These are phyloP conservation scores for Myotis brandtii DNA, from an alignment of 2,113 vertebrate genomes.

Conservation along the genomic window DNA sequence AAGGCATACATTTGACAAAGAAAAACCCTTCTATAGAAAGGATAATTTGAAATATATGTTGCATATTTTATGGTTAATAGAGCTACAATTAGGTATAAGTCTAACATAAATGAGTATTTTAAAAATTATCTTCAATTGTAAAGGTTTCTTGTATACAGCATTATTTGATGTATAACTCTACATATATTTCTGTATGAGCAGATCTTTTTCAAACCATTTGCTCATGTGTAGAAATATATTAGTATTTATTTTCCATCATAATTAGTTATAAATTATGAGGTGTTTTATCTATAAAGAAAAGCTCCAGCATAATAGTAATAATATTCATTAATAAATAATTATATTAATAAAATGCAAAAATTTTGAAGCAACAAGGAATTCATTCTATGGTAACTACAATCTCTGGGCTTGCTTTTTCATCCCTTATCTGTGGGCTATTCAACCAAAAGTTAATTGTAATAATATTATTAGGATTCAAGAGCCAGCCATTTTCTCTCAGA, in stretches of 20 bases:
- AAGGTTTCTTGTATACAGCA: neutral
- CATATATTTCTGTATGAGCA: neutral
- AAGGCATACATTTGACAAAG: neutral
- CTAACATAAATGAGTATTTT: constrained; percentile 1
- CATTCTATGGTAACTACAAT: neutral
- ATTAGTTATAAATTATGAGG: neutral
- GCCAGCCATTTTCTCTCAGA: neutral
- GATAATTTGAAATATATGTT: neutral
- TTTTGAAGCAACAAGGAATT: neutral
- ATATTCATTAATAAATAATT: neutral
- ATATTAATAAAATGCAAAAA: neutral
- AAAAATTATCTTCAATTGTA: constrained; percentile 1
- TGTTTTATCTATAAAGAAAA: constrained; percentile 30
- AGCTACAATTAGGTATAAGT: neutral
- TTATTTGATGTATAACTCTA: neutral
- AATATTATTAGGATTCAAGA: neutral
- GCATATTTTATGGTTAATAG: neutral
- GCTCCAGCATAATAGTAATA: neutral
- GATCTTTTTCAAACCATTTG: constrained; percentile 34
- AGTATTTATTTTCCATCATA: neutral
- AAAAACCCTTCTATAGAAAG: neutral
- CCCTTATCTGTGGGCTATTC: neutral
- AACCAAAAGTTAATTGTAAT: neutral
- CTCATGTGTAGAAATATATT: neutral
- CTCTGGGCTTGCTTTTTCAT: neutral